phyloP scores from a whole-genome alignment of 1,140 invertebrate genomes.

The Papilio polytes region DNA sequence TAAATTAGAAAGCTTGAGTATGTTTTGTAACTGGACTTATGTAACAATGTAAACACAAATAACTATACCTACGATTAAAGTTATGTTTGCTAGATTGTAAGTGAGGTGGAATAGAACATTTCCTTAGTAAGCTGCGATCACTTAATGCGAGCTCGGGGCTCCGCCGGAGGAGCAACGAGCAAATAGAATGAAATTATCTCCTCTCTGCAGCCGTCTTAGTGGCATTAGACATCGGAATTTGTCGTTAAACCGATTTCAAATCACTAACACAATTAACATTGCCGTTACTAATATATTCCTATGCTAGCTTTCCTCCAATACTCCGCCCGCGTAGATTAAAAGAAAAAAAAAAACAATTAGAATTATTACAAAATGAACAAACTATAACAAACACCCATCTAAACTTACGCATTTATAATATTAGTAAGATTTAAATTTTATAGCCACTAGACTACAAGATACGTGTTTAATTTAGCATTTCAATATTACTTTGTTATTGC shows the following conservation, averaged over 20 bases:
- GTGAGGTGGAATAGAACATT: not conserved
- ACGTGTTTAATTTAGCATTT: not conserved
- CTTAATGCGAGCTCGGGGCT: slow-evolving; percentile 6
- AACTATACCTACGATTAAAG: not conserved
- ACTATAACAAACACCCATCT: too few species aligned
- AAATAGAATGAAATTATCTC: slow-evolving; percentile 31
- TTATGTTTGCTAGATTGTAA: not conserved
- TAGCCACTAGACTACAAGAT: too few species aligned
- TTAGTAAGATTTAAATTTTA: too few species aligned
- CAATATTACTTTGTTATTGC: not conserved
- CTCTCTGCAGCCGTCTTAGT: slow-evolving; percentile 14
- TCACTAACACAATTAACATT: not conserved
- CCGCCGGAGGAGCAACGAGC: not conserved
- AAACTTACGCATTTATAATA: too few species aligned
- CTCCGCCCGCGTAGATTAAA: too few species aligned
- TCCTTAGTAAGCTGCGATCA: not conserved
- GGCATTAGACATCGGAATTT: not conserved
- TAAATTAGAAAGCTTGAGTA: too few species aligned
- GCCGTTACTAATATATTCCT: too few species aligned
- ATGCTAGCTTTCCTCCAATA: too few species aligned
- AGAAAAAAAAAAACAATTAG: too few species aligned
- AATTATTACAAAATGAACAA: too few species aligned
- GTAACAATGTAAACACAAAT: not conserved
- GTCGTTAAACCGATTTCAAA: not conserved
- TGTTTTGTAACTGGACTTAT: not conserved